Base-by-base conservation (phyloP, 2,113 vertebrate genomes). In the Dicentrarchus labrax region DNA sequence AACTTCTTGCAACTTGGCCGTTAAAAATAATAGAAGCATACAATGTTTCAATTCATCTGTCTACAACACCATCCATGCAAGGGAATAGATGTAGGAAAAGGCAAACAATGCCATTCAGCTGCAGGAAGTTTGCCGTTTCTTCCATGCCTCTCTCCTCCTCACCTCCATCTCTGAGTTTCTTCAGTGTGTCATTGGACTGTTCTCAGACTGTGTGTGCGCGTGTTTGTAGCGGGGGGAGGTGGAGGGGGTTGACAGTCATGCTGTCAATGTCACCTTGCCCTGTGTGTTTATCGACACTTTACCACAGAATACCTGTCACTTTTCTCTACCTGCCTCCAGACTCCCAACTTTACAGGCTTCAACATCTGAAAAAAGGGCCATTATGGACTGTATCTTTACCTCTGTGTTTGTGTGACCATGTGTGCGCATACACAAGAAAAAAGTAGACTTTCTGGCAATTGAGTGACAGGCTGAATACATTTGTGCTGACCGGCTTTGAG, bases 181-280 rank as follows among this genome's bases (percentile, higher is more conserved):
- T 62, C 16, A 1, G 3, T 67, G 36, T 61, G 22, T 59, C 68
- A 76, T 41, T 79, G 36, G 60, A 60, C 62, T 67, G 61, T 19
- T 76, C 56, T 61, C 17, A 39, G 61, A 66, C 59, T 43, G 47
- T 57, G 66, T 39, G 16, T 62, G 61, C 12, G 61, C n/a, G 61
- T 68, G 59, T 61, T 10, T n/a, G 39, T 64, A 30, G 30, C 30
- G 36, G 19, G 60, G 21, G 38, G 10, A 13, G 15, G 2, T 51
- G 47, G 47, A 62, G 68, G 45, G 10, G 22, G 48, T 15, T 70
- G 70, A 87, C 54, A 65, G 5, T 71, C 71, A 45, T n/a, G 22
- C 73, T 66, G 67, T 72, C 83, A 80, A 24, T 84, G 76, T 86
- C 80, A 84, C 62, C 38, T 72, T 4, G 22, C 54, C 72, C 61